Evolutionary conservation across 2,888 invertebrate species (phyloP).

Genomic region (Spodoptera picta): DNA sequence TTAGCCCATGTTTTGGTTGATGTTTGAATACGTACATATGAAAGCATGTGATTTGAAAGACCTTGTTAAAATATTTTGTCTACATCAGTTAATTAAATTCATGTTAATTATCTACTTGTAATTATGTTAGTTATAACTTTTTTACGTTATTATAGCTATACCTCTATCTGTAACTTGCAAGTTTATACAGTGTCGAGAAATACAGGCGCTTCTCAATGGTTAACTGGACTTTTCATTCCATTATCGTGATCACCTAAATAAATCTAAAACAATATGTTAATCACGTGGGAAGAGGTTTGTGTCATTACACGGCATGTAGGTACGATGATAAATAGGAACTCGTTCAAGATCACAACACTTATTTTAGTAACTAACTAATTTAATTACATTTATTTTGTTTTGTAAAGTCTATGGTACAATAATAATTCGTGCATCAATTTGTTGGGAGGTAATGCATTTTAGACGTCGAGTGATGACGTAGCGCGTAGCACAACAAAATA

Average conservation of each 20-base stretch:
- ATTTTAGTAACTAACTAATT: too few species aligned
- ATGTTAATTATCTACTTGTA: slow-evolving; percentile 21
- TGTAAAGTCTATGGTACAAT: too few species aligned
- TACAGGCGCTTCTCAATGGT: slow-evolving; percentile 48
- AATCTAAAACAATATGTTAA: slow-evolving; percentile 3
- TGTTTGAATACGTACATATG: slow-evolving; percentile 31
- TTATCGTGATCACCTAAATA: slow-evolving; percentile 35
- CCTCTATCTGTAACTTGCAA: slow-evolving; percentile 9
- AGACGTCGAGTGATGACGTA: too few species aligned
- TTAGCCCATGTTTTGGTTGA: slow-evolving; percentile 40
- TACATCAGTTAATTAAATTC: slow-evolving; percentile 21
- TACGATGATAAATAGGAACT: too few species aligned
- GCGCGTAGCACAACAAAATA: too few species aligned
- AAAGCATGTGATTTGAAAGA: slow-evolving; percentile 40
- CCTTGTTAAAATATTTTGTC: slow-evolving; percentile 26
- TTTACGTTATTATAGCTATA: slow-evolving; percentile 17
- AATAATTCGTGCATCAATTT: too few species aligned
- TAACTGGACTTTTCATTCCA: slow-evolving; percentile 42
- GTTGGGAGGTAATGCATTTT: too few species aligned
- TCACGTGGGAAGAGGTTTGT: too few species aligned
- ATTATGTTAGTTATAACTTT: slow-evolving; percentile 9
- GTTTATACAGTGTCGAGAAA: slow-evolving; percentile 46
- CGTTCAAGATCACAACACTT: too few species aligned
- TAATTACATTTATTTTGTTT: too few species aligned
- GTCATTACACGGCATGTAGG: too few species aligned